Base-by-base conservation (phyloP, 2,113 vertebrate species). In the Antidorcas marsupialis region DNA sequence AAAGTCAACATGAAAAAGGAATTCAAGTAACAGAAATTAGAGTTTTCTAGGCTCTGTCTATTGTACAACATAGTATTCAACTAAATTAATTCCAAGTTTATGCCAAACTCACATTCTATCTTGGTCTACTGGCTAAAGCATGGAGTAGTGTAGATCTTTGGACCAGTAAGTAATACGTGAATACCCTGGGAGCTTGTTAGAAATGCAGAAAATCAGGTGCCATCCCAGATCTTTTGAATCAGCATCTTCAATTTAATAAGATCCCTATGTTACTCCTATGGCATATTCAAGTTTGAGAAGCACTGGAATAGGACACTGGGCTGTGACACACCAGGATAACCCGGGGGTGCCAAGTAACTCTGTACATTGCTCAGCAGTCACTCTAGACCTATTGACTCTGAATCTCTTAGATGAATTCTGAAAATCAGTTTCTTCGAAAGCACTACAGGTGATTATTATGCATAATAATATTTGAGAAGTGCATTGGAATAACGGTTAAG, bases 1-100 rank as follows among this genome's bases (percentile, higher is more conserved):
- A 87, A 95, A 95, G 12, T 87, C 84, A 97, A 62, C 74, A n/a
- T 53, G 17, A 89, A 81, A 96, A 90, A 81, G 3, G 13, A 79
- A 93, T 78, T 90, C 19, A 87, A 71, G 62, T 78, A 82, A 67
- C 47, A 89, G 43, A 94, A 92, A 92, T 81, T 81, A 93, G 23
- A 78, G 0, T 83, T 96, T 94, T 89, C 14, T 62, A 15, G 14
- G 23, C 45, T 86, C 43, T 87, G 78, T 52, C n/a, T 91, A 89
- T 79, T 88, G 2, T 50, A 78, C 71, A 76, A 64, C 17, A 64
- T 45, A 36, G 45, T 85, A 64, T 52, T 94, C 15, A 87, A 93
- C 67, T 89, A 30, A 87, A 94, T 94, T 87, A 76, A 83, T 45
- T 36, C 6, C 15, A 60, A 36, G 6, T 76, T 85, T 67, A 81